Conservation (phyloP, 2,113 vertebrate species). For the Aegotheles bennettii region DNA sequence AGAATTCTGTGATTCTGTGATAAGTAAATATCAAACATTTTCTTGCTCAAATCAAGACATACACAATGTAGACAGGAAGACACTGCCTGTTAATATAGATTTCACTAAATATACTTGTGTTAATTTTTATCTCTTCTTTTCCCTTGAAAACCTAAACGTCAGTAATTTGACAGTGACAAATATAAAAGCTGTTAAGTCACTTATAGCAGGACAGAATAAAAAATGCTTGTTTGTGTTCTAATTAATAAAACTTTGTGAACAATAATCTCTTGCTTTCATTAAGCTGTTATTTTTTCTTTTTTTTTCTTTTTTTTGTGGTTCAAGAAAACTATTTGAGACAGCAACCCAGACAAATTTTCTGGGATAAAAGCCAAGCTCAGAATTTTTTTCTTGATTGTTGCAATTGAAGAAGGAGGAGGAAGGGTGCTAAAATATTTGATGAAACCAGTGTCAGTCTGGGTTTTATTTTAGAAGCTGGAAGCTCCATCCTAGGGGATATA, state of each 20-base stretch:
- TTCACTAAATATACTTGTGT: background rate
- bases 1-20: no score
- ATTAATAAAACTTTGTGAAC: slow-evolving; percentile 8
- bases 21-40: background rate
- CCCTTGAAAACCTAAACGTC: background rate
- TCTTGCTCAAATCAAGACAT: background rate
- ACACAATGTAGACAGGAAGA: background rate
- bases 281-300: slow-evolving; percentile 9
- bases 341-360: slow-evolving; percentile 61
- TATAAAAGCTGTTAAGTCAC: background rate
- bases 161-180: background rate
- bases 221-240: background rate
- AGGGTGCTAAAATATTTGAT: slow-evolving; percentile 36
- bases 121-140: background rate
- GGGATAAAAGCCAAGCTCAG: slow-evolving; percentile 55
- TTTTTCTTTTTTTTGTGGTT: slow-evolving; percentile 20
- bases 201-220: background rate
- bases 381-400: slow-evolving; percentile 25
- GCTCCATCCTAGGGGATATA: background rate
- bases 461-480: slow-evolving; percentile 52
- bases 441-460: slow-evolving; percentile 13
- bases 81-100: background rate
- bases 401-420: slow-evolving; percentile 14
- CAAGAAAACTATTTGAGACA: slow-evolving; percentile 56
- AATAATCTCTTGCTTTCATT: background rate